Base-by-base conservation (phyloP, 2,888 invertebrate species). In the Fragum sueziense region DNA sequence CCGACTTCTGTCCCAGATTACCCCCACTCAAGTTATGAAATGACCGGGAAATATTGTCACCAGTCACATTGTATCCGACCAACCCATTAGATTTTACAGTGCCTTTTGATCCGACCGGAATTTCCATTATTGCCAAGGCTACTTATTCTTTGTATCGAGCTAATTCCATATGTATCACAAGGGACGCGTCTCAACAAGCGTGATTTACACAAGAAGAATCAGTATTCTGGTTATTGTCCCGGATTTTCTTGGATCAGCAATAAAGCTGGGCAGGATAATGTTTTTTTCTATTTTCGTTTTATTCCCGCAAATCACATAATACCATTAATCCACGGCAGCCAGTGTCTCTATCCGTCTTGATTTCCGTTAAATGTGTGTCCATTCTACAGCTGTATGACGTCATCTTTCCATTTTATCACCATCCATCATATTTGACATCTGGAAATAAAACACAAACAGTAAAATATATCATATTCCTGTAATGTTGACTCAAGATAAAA, bases 111-210 rank as follows among this genome's bases (percentile, higher is more conserved):
- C 34, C 65, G 11, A 41, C 41, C 41, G 65, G 65, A 41, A 65
- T 65, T 41, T 65, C 65, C 65, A 65, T 65, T 34, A 61, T 61
- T 33, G 27, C 25, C 27, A 25, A 29, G 57, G 57, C 27, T 57
- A 29, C 29, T 27, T 57, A 14, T 29, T 14, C 57, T 29, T 57
- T 57, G 57, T 29, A 27, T 27, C 14, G 29, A 57, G 57, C 14
- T 22, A 57, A 47, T 57, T 57, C 27, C 27, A 57, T 57, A 57
- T 27, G 57, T 57, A 57, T 57, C 57, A 57, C 57, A 29, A 9
- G 57, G 57, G 57, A 57, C 27, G 29, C 25, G 14, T 29, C 29
- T 57, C 57, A 11, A 3, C 27, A 47, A 47, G n/a, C 47, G 47
- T 47, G 47, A 47, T 47, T 47, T 47, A 47, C n/a, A 14, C 47